phyloP scores from a whole-genome alignment of 2,797 vertebrate species.

The Tragopan temminckii region DNA sequence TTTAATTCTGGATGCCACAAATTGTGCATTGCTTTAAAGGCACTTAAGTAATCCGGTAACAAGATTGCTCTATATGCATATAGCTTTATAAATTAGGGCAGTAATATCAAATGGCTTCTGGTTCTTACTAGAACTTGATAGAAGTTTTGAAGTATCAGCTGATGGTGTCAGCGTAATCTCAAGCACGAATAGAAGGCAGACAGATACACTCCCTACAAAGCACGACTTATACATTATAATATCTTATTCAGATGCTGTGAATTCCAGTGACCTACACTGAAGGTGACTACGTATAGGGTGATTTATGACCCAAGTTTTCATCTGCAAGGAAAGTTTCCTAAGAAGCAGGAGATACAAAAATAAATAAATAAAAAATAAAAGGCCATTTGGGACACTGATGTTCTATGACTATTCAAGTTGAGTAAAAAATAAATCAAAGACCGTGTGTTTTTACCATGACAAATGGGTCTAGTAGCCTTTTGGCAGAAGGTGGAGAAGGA shows the following conservation, averaged over 20 bases:
- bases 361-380: neutral
- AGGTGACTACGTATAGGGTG: neutral
- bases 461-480: neutral
- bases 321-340: neutral
- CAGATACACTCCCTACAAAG: neutral
- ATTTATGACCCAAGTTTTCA: neutral
- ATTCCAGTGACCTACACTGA: neutral
- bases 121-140: neutral
- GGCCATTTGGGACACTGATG: neutral
- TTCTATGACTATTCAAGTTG: neutral
- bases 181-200: neutral
- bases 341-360: neutral
- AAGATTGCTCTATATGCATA: neutral
- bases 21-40: neutral
- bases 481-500: neutral
- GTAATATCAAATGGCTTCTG: neutral
- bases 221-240: neutral
- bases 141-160: neutral
- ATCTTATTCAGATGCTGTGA: neutral
- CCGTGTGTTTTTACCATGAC: neutral
- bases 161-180: neutral
- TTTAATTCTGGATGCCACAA: neutral
- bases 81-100: neutral
- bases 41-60: accelerated
- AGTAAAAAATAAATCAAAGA: neutral